Percentiles rank a stretch among this genome's conserved stretches.
Evolutionary conservation across 2,113 vertebrate genomes (phyloP).

Genomic region (Verasper variegatus): DNA sequence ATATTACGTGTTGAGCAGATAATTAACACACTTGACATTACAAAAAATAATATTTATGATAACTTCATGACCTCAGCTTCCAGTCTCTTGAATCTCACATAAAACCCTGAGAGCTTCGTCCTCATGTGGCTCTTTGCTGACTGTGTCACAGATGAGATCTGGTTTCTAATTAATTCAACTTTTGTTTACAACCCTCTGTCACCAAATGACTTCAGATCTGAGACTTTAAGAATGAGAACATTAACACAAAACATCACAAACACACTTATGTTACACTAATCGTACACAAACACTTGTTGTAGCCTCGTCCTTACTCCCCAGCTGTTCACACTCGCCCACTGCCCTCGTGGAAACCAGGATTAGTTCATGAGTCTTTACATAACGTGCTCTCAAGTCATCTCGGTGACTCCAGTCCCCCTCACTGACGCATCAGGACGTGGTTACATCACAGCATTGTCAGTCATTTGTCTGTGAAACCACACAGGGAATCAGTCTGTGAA

Average conservation of each 20-base stretch:
- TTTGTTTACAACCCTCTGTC: background rate
- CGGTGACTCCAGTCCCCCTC: slow-evolving; percentile 1
- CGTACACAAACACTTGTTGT: slow-evolving; percentile 15
- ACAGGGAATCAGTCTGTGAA: too few relatives aligned
- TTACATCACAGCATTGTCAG: slow-evolving; percentile 32
- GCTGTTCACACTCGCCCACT: slow-evolving; percentile 39
- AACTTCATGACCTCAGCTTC: too few relatives aligned
- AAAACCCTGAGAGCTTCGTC: too few relatives aligned
- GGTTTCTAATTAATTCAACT: background rate
- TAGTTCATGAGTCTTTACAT: slow-evolving; percentile 52
- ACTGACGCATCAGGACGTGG: background rate
- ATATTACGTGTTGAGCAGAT: too few relatives aligned
- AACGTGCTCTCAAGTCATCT: slow-evolving; percentile 37
- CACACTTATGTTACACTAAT: too few relatives aligned
- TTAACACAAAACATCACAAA: background rate
- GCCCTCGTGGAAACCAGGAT: slow-evolving; percentile 42
- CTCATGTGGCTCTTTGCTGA: too few relatives aligned
- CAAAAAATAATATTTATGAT: too few relatives aligned
- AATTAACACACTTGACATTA: too few relatives aligned
- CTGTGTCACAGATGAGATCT: slow-evolving; percentile 11
- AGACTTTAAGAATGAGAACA: background rate
- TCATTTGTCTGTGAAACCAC: slow-evolving; percentile 29
- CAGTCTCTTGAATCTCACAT: too few relatives aligned
- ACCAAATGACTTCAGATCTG: background rate
- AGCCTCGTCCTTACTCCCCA: slow-evolving; percentile 2